Evolutionary conservation across 2,797 vertebrate genomes (phyloP).

Genomic region (Anabacerthia variegaticeps): DNA sequence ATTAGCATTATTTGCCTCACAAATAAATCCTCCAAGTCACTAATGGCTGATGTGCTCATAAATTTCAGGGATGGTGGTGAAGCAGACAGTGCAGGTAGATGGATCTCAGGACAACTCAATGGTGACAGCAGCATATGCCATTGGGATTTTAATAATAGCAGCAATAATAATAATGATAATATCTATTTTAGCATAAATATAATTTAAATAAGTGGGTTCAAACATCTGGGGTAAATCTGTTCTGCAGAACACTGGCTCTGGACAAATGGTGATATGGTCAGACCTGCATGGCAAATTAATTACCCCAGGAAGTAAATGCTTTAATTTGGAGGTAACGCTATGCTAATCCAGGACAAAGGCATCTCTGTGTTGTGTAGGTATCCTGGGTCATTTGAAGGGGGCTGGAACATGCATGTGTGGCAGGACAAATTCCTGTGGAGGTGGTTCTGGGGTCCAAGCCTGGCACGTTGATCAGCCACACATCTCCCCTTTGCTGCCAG

Average conservation of each 20-base stretch:
- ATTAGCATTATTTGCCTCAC: not conserved
- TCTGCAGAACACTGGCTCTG: not conserved
- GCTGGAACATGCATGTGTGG: not conserved
- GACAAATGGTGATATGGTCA: not conserved
- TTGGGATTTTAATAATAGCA: not conserved
- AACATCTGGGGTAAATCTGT: not conserved
- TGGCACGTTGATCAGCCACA: not conserved
- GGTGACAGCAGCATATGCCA: not conserved
- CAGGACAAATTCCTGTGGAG: not conserved
- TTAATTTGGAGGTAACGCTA: not conserved
- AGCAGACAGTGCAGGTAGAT: not conserved
- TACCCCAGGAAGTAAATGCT: not conserved
- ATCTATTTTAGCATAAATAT: not conserved
- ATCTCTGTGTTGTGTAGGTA: not conserved
- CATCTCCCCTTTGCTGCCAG: not conserved
- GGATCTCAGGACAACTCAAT: not conserved
- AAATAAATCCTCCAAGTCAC: not conserved
- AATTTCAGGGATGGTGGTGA: not conserved
- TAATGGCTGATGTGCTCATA: not conserved
- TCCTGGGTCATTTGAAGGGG: not conserved
- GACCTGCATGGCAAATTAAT: not conserved
- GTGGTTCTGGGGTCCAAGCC: not conserved
- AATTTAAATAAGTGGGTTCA: not conserved
- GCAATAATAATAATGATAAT: not conserved
- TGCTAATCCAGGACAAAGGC: not conserved